These are phyloP conservation scores for Drosophila pachea DNA, from an alignment of 1,140 invertebrate genomes.

Conservation along the genomic window DNA sequence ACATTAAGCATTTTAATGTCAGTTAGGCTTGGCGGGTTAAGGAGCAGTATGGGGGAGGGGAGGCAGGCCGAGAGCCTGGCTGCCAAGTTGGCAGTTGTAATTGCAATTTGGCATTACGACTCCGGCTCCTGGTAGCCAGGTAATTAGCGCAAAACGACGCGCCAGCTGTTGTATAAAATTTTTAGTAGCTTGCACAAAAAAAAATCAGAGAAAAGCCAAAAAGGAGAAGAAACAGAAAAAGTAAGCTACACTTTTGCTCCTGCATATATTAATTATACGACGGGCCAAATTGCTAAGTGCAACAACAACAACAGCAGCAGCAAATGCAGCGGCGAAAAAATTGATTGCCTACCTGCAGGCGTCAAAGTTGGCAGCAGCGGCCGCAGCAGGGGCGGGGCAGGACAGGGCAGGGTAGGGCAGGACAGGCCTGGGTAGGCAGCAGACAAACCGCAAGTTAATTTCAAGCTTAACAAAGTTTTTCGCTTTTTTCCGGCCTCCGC, in stretches of 20 bases:
- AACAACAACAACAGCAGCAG: constrained; percentile 32
- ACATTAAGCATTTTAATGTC: constrained; percentile 76
- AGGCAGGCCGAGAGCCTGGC: constrained; percentile 6
- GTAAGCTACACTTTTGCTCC: constrained; percentile 39
- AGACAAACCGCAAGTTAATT: constrained; percentile 76
- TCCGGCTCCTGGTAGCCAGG: constrained; percentile 41
- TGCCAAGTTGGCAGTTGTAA: constrained; percentile 59
- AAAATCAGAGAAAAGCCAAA: too few species aligned
- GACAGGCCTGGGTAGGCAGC: constrained; percentile 12
- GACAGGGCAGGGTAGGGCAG: too few species aligned
- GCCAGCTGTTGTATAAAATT: constrained; percentile 69
- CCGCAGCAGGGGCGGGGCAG: constrained; percentile 13
- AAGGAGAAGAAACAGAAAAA: constrained; percentile 3
- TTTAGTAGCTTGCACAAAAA: constrained; percentile 54
- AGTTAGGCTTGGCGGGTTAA: constrained; percentile 34
- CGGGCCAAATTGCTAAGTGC: constrained; percentile 63
- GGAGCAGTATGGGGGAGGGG: not conserved
- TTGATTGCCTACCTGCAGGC: constrained; percentile 75
- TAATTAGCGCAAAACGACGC: constrained; percentile 73
- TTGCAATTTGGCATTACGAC: constrained; percentile 75
- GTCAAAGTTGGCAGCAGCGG: constrained; percentile 60
- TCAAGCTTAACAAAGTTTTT: constrained; percentile 73
- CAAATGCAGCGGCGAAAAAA: constrained; percentile 37
- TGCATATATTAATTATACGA: constrained; percentile 70
- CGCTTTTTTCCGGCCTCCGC: constrained; percentile 39